phyloP scores from a whole-genome alignment of 64 coral and sea anemone species.

The Stichodactyla helianthus region DNA sequence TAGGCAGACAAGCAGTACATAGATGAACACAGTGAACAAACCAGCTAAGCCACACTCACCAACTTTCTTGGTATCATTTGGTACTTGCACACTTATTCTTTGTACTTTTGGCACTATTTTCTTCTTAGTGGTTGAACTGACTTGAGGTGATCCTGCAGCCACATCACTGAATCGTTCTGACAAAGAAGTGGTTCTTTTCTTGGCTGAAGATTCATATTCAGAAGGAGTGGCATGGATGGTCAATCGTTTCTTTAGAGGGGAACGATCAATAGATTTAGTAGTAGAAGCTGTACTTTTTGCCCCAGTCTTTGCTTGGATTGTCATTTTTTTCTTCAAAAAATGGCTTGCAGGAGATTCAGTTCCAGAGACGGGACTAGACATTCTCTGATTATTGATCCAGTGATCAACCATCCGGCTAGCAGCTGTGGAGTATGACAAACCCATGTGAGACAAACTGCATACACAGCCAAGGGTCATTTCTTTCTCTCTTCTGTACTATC shows the following conservation, averaged over 20 bases:
- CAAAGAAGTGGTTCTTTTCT: background rate
- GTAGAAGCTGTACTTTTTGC: slow-evolving; percentile 10
- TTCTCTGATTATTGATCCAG: slow-evolving; percentile 74
- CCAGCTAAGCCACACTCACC: background rate
- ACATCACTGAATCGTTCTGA: slow-evolving; percentile 49
- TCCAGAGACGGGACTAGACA: slow-evolving; percentile 19
- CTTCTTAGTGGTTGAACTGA: background rate
- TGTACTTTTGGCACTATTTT: background rate
- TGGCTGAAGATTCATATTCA: background rate
- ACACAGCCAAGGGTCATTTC: background rate
- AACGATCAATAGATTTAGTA: slow-evolving; percentile 4
- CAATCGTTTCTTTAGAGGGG: slow-evolving; percentile 23
- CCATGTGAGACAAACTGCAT: background rate
- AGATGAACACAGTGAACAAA: no score
- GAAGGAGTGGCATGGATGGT: background rate
- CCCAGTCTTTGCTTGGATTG: slow-evolving; percentile 48
- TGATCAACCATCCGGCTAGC: slow-evolving; percentile 84
- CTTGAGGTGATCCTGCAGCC: slow-evolving; percentile 25
- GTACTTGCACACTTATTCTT: slow-evolving; percentile 13
- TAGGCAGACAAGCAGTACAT: no score
- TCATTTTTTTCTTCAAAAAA: slow-evolving; percentile 53
- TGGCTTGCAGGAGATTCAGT: slow-evolving; percentile 23
- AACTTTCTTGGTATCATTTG: slow-evolving; percentile 54
- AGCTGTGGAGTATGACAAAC: slow-evolving; percentile 22
- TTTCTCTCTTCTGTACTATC: background rate